Percentiles rank a stretch among this genome's conserved stretches.
phyloP scores from a whole-genome alignment of 2,888 invertebrate genomes.

The Drosophila robusta region DNA sequence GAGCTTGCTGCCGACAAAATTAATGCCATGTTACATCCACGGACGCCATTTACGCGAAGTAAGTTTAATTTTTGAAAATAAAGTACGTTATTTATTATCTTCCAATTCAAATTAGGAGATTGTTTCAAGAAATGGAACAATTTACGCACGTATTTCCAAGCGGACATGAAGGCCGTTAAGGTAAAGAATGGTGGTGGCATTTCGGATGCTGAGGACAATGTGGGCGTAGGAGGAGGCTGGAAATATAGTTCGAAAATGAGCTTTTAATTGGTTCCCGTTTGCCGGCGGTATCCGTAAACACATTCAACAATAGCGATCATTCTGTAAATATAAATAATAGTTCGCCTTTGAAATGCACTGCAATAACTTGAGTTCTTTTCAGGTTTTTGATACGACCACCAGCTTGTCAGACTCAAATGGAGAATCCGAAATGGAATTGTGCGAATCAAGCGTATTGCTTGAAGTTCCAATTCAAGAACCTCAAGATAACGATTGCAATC shows the following conservation, averaged over 20 bases:
- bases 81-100: no score
- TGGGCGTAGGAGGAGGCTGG: slow-evolving; percentile 25
- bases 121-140: slow-evolving; percentile 47
- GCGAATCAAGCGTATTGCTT: slow-evolving; percentile 5
- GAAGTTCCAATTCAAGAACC: slow-evolving; percentile 11
- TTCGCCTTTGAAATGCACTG: neutral
- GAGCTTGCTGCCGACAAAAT: slow-evolving; percentile 37
- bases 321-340: slow-evolving; percentile 9
- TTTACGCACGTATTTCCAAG: slow-evolving; percentile 36
- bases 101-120: slow-evolving; percentile 17
- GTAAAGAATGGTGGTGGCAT: slow-evolving; percentile 9
- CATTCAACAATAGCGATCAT: slow-evolving; percentile 15
- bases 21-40: slow-evolving; percentile 19
- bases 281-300: slow-evolving; percentile 2
- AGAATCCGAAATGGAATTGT: slow-evolving; percentile 34
- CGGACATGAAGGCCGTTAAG: slow-evolving; percentile 32
- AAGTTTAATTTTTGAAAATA: neutral
- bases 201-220: slow-evolving; percentile 21
- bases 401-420: slow-evolving; percentile 38
- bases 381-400: slow-evolving; percentile 26
- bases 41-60: slow-evolving; percentile 33
- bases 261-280: slow-evolving; percentile 24
- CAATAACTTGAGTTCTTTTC: neutral
- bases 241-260: slow-evolving; percentile 43
- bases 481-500: slow-evolving; percentile 17